These are phyloP conservation scores for Stegophylla sp. DNA, from an alignment of 2,888 invertebrate genomes.

Conservation along the genomic window DNA sequence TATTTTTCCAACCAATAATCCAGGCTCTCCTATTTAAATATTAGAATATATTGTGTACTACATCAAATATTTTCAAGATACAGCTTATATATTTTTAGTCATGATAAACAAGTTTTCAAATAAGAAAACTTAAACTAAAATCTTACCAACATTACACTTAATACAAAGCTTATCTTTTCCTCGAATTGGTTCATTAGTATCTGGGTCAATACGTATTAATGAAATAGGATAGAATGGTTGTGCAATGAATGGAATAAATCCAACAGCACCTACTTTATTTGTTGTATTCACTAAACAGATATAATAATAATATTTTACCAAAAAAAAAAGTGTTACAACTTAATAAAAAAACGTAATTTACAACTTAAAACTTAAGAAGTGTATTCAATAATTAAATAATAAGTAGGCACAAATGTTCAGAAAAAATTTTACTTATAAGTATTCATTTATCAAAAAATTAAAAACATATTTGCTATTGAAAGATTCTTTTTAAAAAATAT, in stretches of 20 bases:
- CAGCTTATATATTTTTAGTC: neutral
- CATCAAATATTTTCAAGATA: neutral
- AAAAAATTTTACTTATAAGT: too few relatives aligned
- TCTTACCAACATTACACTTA: slow-evolving; percentile 74
- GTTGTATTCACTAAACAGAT: slow-evolving; percentile 69
- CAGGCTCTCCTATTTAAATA: slow-evolving; percentile 73
- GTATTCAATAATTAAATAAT: neutral
- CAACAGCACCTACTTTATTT: slow-evolving; percentile 73
- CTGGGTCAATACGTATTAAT: slow-evolving; percentile 72
- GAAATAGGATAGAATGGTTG: slow-evolving; percentile 72
- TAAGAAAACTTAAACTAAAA: neutral
- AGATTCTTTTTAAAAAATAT: too few relatives aligned
- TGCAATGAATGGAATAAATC: slow-evolving; percentile 68
- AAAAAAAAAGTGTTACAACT: neutral
- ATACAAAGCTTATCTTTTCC: slow-evolving; percentile 75
- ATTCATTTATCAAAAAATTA: too few relatives aligned
- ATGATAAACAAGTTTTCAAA: neutral
- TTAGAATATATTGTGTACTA: too few relatives aligned
- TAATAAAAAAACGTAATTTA: neutral
- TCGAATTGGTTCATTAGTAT: slow-evolving; percentile 74
- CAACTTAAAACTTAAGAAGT: neutral
- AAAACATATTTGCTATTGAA: too few relatives aligned
- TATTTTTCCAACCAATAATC: slow-evolving; percentile 81
- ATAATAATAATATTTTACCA: neutral
- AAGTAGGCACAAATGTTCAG: too few relatives aligned